Percentiles rank a stretch among this genome's conserved stretches.
phyloP scores from a whole-genome alignment of 2,113 vertebrate species.

The Silurus glanis region DNA sequence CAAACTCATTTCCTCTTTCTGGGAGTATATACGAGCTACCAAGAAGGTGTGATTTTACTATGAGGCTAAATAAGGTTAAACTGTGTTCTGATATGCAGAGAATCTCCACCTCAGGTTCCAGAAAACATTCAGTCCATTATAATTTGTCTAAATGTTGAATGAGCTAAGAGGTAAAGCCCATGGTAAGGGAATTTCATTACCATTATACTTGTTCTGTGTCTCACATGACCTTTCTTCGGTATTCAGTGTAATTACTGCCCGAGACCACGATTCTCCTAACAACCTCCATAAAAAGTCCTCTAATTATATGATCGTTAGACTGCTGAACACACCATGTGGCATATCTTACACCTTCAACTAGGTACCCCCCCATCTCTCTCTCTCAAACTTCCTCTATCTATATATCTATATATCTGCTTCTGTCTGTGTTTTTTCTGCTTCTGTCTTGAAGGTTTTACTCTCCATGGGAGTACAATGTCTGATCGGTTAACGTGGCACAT shows the following conservation, averaged over 20 bases:
- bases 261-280: constrained; percentile 48
- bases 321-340: constrained; percentile 26
- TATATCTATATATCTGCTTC: background rate
- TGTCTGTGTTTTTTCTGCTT: background rate
- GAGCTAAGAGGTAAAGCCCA: constrained; percentile 14
- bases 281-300: constrained; percentile 55
- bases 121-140: background rate
- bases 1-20: constrained; percentile 45
- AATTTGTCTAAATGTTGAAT: constrained; percentile 30
- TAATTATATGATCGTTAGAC: constrained; percentile 44
- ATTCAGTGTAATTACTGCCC: constrained; percentile 55
- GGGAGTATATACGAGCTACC: constrained; percentile 10
- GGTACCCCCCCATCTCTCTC: background rate
- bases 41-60: constrained; percentile 22
- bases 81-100: background rate
- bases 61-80: constrained; percentile 11
- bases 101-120: background rate
- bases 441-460: background rate
- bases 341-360: constrained; percentile 13
- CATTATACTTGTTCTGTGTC: constrained; percentile 10
- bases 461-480: background rate
- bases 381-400: background rate
- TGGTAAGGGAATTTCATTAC: constrained; percentile 35
- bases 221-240: constrained; percentile 53
- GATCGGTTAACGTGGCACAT: constrained; percentile 14